Evolutionary conservation across 1,140 invertebrate genomes (phyloP), one percentile per base, ranked within the genome.

Genomic region (Cotesia chilonis): DNA sequence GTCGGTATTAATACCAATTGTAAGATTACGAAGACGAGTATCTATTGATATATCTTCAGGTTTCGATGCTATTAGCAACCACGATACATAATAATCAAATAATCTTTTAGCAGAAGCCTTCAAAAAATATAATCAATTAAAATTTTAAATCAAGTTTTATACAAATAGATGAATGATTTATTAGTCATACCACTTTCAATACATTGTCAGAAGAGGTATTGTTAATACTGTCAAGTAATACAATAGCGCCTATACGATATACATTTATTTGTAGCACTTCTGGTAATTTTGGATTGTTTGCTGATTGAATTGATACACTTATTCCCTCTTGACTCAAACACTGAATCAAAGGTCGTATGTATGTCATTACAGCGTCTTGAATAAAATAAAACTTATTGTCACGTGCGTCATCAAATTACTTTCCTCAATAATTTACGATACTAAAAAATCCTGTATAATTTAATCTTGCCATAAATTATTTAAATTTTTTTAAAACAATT

Each of bases 61-160:
- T 55, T 61, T 47, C 20, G 69, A 71, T 9, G 75, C 73, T 63
- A 77, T 47, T 41, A 77, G 59, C 35, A 77, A 66, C 75, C 75
- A 77, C 5, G 75, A 77, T 68, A 74, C 64, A 61, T 75, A 77
- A 63, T 77, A 75, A 52, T 77, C 73, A 61, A 77, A 77, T 4
- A 77, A 71, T 71, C 71, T 36, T 72, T 77, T 77, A 17, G 57
- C 68, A 9, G 75, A 77, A 9, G 75, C 75, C 75, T 77, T 20
- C 6, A 54, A 74, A 47, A 47, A 65, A 68, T 60, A 10, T 57
- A 59, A 57, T 51, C 12, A 36, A 20, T 17, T 37, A n/a, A 7
- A 37, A 54, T 28, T 66, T 36, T 38, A 52, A 63, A 52, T 61
- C 7, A 9, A 36, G 14, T 55, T 4, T 57, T 28, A 41, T 61